Base-by-base conservation (phyloP, 2,113 vertebrate species). In the Istiophorus platypterus region DNA sequence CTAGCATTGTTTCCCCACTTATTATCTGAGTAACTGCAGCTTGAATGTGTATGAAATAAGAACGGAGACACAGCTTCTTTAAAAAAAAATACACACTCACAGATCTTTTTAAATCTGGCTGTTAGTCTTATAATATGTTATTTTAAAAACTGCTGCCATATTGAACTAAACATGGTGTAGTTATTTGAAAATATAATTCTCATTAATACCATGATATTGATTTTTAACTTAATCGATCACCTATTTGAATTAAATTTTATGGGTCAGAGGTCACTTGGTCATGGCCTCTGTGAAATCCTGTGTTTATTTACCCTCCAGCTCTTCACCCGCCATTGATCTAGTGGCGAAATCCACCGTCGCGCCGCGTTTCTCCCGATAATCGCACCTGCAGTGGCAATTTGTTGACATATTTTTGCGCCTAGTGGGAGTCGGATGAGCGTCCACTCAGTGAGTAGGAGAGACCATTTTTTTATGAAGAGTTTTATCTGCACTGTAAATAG, bases 401-500 rank as follows among this genome's bases (percentile, higher is more conserved):
- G 76, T 58, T 24, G 39, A 70, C 64, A 54, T 24, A 58, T 65
- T 56, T 29, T 54, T 52, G n/a, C 41, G 37, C 58, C 31, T 4
- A 12, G 45, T 18, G 15, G 6, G 45, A 61, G 29, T 15, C 24
- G 24, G 39, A 75, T 47, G 62, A 67, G 70, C 42, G 39, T 31
- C 7, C 51, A 45, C 51, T 57, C 39, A 0, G 5, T 29, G 76
- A 22, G 13, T 49, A 68, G 64, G 10, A 51, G 29, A 37, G 14
- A 18, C 34, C 65, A 5, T 12, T 2, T n/a, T 54, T 26, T 59
- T 0, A 24, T 68, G 1, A 39, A 39, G 64, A 58, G 22, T 75
- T 72, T 71, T 65, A 67, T 78, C 51, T 42, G 80, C 58, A 1
- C 6, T 26, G 59, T 58, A 72, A 83, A 76, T 1, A 68, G 47